Evolutionary conservation across 2,113 vertebrate genomes (phyloP).

Genomic region (Oncorhynchus clarkii): DNA sequence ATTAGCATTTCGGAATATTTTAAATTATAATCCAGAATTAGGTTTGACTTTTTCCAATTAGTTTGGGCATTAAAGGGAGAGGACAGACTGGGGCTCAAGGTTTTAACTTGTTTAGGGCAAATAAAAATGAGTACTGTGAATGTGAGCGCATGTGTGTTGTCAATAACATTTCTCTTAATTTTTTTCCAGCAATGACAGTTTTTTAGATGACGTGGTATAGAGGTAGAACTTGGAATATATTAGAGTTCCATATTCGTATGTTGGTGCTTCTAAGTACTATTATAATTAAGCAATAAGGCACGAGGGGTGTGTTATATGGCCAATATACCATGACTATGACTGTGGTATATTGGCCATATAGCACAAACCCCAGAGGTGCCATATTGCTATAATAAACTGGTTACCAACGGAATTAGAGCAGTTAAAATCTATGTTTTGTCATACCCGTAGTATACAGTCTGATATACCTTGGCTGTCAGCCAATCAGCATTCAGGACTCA

Average conservation of each 20-base stretch:
- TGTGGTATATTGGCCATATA: no score
- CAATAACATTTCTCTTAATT: neutral
- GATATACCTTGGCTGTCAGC: no score
- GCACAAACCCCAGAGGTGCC: no score
- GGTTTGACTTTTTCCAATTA: conserved; percentile 36
- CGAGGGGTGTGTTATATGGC: no score
- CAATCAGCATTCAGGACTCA: no score
- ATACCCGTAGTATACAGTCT: no score
- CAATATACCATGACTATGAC: no score
- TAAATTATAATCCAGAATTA: conserved; percentile 77
- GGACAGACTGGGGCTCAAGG: conserved; percentile 3
- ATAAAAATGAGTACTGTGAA: neutral
- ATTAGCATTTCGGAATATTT: conserved; percentile 79
- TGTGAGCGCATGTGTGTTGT: conserved; percentile 3
- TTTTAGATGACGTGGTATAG: neutral
- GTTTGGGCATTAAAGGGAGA: conserved; percentile 15
- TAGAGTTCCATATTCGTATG: neutral
- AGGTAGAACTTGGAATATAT: neutral
- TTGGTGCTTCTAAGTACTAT: neutral
- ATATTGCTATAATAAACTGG: no score
- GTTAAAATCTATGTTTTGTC: no score
- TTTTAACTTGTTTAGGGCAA: neutral
- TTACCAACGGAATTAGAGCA: no score
- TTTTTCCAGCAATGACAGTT: neutral
- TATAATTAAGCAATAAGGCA: neutral